A percentile compares a stretch with the other conserved stretches of the same genome.
Evolutionary conservation across 2,888 invertebrate genomes (phyloP).

Genomic region (Andrena bicolor): DNA sequence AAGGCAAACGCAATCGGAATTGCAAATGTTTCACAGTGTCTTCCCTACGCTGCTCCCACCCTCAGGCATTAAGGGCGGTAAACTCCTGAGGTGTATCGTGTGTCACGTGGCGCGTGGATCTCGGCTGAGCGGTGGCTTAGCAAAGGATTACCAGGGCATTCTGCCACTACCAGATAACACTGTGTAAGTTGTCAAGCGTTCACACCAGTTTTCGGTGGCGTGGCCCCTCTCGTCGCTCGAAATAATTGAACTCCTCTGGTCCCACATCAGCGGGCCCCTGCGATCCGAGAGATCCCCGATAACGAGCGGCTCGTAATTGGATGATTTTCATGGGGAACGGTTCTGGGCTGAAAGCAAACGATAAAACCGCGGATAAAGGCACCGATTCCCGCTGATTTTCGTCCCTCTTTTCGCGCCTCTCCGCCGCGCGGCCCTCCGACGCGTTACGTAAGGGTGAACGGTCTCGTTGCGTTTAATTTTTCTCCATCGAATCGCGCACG

Average conservation of each 20-base stretch:
- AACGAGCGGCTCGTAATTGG: slow-evolving; percentile 78
- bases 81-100: slow-evolving; percentile 77
- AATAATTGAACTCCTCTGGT: slow-evolving; percentile 72
- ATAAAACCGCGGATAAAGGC: slow-evolving; percentile 72
- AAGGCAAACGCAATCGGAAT: background rate
- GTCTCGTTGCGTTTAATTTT: slow-evolving; percentile 42
- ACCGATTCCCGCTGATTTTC: slow-evolving; percentile 54
- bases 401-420: background rate
- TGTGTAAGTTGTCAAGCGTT: slow-evolving; percentile 82
- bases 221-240: slow-evolving; percentile 48
- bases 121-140: slow-evolving; percentile 81
- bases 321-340: slow-evolving; percentile 83
- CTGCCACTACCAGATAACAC: slow-evolving; percentile 83
- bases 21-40: background rate
- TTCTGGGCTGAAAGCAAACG: slow-evolving; percentile 71
- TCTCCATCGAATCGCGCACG: slow-evolving; percentile 51
- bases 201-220: slow-evolving; percentile 75
- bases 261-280: slow-evolving; percentile 15
- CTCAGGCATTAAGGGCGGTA: slow-evolving; percentile 51
- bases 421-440: background rate
- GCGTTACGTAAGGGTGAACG: slow-evolving; percentile 51
- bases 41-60: slow-evolving; percentile 45
- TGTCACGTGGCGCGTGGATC: slow-evolving; percentile 80
- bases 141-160: slow-evolving; percentile 81
- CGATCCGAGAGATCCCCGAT: slow-evolving; percentile 77